A percentile compares a stretch with the other conserved stretches of the same genome.
Conservation (phyloP, 2,797 vertebrate species). For the Eulemur albifrons region DNA sequence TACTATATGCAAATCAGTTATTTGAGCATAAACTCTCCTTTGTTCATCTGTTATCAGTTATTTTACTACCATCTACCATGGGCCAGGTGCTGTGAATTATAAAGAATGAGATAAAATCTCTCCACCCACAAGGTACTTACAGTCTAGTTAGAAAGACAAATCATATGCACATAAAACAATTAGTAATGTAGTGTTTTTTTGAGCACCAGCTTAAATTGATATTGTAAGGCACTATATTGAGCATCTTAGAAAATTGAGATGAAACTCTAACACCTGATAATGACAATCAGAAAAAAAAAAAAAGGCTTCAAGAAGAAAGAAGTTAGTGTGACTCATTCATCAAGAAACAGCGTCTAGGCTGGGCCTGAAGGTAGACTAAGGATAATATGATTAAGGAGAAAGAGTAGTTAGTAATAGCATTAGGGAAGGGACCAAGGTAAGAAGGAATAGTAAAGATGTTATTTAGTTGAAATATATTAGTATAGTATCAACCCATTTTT, state of each 20-base stretch:
- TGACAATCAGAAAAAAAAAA: background rate
- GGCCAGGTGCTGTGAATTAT: background rate
- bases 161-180: background rate
- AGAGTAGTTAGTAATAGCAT: background rate
- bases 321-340: background rate
- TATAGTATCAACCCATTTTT: background rate
- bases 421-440: background rate
- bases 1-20: constrained; percentile 56
- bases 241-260: background rate
- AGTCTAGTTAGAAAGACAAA: constrained; percentile 39
- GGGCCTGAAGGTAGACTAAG: background rate
- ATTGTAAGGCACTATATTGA: background rate
- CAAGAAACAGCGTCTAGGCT: background rate
- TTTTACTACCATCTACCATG: constrained; percentile 33
- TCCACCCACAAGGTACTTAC: constrained; percentile 35
- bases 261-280: background rate
- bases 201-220: background rate
- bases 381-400: background rate
- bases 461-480: background rate
- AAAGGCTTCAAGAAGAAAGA: background rate
- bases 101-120: constrained; percentile 38
- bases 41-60: constrained; percentile 49
- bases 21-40: constrained; percentile 63
- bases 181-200: background rate
- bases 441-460: background rate